Percentiles rank a stretch among this genome's conserved stretches.
phyloP scores from a whole-genome alignment of 2,888 invertebrate genomes.

The Pyrochroa serraticornis region DNA sequence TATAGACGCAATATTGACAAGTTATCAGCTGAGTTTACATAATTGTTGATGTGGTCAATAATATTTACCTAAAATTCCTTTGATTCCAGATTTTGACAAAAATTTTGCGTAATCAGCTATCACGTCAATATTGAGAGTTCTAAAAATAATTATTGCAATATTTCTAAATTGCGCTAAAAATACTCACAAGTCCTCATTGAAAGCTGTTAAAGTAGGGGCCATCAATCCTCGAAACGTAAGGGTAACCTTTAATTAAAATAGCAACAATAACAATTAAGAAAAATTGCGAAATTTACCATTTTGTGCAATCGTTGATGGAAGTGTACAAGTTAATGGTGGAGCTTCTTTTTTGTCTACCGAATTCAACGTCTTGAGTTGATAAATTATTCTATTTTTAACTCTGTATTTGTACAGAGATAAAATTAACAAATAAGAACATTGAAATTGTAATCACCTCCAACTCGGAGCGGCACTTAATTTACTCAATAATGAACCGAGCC shows the following conservation, averaged over 20 bases:
- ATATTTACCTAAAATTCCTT: conserved; percentile 70
- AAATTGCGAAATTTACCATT: too few species aligned
- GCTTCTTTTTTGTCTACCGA: too few species aligned
- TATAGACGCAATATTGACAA: background rate
- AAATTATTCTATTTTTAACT: too few species aligned
- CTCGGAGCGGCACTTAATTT: background rate
- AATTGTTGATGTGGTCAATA: background rate
- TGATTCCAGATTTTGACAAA: conserved; percentile 65
- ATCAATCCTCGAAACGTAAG: too few species aligned
- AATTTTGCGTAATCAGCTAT: conserved; percentile 68
- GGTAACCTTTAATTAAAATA: too few species aligned
- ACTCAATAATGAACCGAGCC: too few species aligned
- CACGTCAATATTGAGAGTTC: conserved; percentile 44
- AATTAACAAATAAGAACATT: background rate
- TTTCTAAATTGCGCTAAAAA: background rate
- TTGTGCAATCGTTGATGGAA: too few species aligned
- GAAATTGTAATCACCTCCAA: too few species aligned
- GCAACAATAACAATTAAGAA: too few species aligned
- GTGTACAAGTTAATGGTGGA: too few species aligned
- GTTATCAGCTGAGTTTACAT: background rate
- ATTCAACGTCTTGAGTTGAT: too few species aligned
- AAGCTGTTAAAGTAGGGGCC: conserved; percentile 12
- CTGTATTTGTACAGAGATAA: background rate
- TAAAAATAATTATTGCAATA: conserved; percentile 21
- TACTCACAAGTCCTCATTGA: conserved; percentile 40